These are phyloP conservation scores for Notiomystis cincta DNA, from an alignment of 2,113 vertebrate genomes.

Conservation along the genomic window DNA sequence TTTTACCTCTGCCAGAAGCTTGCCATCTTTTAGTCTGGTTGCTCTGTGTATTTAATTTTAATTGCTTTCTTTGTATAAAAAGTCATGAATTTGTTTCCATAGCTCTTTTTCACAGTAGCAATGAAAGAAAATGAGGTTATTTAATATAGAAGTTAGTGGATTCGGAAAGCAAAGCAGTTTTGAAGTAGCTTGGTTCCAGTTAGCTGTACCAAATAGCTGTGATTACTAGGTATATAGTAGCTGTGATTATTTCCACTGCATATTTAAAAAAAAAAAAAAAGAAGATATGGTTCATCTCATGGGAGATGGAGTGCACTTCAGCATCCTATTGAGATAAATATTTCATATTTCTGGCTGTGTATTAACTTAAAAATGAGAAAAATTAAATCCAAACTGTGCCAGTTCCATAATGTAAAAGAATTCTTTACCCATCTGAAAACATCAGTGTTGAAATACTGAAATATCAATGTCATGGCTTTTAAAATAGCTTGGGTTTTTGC, in stretches of 20 bases:
- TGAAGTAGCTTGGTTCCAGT: background rate
- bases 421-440: background rate
- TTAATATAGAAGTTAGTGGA: background rate
- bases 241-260: background rate
- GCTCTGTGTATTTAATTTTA: background rate
- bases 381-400: accelerated
- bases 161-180: background rate
- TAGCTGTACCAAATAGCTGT: background rate
- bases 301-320: background rate
- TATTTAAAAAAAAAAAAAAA: background rate
- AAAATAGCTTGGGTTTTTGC: background rate
- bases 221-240: background rate
- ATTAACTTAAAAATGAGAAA: background rate
- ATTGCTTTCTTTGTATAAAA: background rate
- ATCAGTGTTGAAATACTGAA: background rate
- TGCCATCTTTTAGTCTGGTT: background rate
- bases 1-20: background rate
- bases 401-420: background rate
- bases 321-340: background rate
- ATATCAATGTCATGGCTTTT: background rate
- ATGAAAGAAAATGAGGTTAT: background rate
- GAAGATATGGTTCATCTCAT: background rate
- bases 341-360: background rate
- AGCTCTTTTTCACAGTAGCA: background rate
- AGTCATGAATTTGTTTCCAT: background rate